These are phyloP conservation scores for Gerris lacustris DNA, from an alignment of 2,888 invertebrate genomes.

Conservation along the genomic window DNA sequence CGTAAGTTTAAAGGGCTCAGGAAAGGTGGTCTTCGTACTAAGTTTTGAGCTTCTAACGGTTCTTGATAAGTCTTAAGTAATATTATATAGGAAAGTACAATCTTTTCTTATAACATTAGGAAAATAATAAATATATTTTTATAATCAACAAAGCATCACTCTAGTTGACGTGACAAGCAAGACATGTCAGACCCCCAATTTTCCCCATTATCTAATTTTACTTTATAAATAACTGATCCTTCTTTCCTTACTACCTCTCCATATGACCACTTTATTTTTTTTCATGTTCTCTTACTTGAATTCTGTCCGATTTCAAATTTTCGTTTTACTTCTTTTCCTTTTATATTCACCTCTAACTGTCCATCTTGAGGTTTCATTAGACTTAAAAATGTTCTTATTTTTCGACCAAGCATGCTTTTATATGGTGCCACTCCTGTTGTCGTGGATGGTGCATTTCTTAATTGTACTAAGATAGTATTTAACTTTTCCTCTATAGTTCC, in stretches of 20 bases:
- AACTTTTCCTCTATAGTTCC: not conserved
- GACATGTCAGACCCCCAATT: not conserved
- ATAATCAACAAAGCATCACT: too few relatives aligned
- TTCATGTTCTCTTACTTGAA: not conserved
- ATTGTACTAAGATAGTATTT: not conserved
- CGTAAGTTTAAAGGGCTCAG: too few relatives aligned
- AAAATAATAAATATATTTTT: too few relatives aligned
- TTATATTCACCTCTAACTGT: not conserved
- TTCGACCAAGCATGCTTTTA: not conserved
- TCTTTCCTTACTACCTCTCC: not conserved
- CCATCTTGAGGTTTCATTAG: not conserved
- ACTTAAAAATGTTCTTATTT: not conserved
- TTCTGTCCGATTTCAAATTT: not conserved
- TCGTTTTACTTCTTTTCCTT: not conserved
- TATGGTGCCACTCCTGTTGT: not conserved
- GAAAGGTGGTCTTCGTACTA: too few relatives aligned
- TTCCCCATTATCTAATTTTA: not conserved
- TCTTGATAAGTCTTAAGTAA: too few relatives aligned
- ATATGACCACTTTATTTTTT: not conserved
- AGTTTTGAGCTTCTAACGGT: too few relatives aligned
- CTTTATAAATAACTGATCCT: not conserved
- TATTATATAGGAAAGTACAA: too few relatives aligned
- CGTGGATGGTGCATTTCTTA: not conserved
- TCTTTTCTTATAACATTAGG: too few relatives aligned
- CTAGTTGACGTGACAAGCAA: too few relatives aligned